phyloP scores from a whole-genome alignment of 2,797 vertebrate genomes.

The Pterois miles region DNA sequence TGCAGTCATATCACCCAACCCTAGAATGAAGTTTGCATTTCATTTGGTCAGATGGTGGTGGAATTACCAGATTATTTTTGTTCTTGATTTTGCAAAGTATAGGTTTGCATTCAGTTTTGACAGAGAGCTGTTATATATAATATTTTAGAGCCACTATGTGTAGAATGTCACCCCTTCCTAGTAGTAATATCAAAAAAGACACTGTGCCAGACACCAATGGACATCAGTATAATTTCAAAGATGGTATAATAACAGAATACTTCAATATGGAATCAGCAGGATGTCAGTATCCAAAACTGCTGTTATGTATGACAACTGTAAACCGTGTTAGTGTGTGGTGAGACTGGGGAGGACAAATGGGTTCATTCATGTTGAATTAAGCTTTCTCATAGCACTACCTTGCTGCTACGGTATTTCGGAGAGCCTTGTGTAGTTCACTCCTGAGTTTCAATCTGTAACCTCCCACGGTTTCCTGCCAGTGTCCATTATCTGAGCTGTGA shows the following conservation, averaged over 20 bases:
- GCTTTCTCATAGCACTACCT: neutral
- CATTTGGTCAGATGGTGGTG: neutral
- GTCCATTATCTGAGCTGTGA: conserved; percentile 53
- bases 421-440: conserved; percentile 28
- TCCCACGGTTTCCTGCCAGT: conserved; percentile 46
- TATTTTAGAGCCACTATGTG: neutral
- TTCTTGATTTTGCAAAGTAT: too few relatives aligned
- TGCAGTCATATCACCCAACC: too few relatives aligned
- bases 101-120: neutral
- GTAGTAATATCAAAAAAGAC: neutral
- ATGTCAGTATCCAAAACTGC: neutral
- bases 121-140: neutral
- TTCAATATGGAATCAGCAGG: neutral
- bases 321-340: neutral
- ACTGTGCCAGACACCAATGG: neutral
- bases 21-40: too few relatives aligned
- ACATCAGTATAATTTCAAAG: neutral
- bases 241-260: neutral
- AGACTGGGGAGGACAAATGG: neutral
- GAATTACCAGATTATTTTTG: neutral
- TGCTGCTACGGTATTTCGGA: conserved; percentile 18
- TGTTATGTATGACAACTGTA: neutral
- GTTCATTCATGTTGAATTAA: neutral
- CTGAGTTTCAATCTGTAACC: conserved; percentile 35
- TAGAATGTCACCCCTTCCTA: neutral